These are phyloP conservation scores for Drosophila sechellia DNA, from an alignment of 1,140 invertebrate species.

Conservation along the genomic window DNA sequence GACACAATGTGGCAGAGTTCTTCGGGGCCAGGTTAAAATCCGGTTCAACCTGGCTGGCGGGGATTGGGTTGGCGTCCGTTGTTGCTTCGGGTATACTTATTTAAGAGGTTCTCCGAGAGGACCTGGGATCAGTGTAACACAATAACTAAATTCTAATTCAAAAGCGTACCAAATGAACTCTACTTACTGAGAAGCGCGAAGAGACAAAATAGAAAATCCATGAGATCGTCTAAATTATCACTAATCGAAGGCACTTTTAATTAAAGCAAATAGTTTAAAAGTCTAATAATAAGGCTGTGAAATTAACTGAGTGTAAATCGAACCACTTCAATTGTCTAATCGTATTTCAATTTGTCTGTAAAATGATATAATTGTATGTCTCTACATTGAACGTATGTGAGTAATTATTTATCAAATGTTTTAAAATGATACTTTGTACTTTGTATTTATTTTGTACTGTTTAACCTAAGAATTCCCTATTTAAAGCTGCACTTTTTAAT, in stretches of 20 bases:
- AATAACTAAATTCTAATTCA: conserved; percentile 42
- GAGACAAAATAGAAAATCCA: conserved; percentile 30
- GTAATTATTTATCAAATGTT: conserved; percentile 26
- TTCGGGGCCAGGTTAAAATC: background rate
- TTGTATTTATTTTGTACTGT: conserved; percentile 48
- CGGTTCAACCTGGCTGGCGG: conserved; percentile 2
- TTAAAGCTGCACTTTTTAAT: conserved; percentile 26
- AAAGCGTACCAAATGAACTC: conserved; percentile 59
- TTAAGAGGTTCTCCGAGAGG: conserved; percentile 38
- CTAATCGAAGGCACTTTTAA: conserved; percentile 25
- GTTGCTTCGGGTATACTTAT: conserved; percentile 54
- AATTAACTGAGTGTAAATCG: conserved; percentile 54
- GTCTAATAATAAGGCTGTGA: conserved; percentile 70
- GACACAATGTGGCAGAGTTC: conserved; percentile 36
- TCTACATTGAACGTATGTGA: conserved; percentile 16
- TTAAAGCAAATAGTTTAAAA: conserved; percentile 34
- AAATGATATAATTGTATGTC: conserved; percentile 27
- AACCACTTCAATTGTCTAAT: conserved; percentile 45
- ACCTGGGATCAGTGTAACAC: conserved; percentile 65
- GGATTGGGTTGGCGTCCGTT: conserved; percentile 33
- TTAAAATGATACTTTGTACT: conserved; percentile 13
- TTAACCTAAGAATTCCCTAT: conserved; percentile 15
- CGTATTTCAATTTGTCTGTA: conserved; percentile 35
- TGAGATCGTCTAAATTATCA: conserved; percentile 13
- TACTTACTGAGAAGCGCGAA: conserved; percentile 15